Conservation (phyloP, 2,888 invertebrate genomes). For the Platycnemis pennipes region DNA sequence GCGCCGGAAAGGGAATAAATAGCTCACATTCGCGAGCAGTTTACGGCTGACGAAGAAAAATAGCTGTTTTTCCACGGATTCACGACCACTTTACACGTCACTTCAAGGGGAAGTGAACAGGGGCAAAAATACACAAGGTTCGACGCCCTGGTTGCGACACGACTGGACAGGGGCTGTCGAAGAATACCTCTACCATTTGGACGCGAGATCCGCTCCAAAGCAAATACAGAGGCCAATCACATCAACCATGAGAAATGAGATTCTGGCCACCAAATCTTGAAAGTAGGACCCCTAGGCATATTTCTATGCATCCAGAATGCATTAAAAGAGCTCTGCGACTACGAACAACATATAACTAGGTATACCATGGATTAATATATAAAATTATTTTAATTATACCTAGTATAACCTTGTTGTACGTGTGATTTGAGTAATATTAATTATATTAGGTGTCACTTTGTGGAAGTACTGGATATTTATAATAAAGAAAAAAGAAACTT, state of each 20-base stretch:
- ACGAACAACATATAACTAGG: too few species aligned
- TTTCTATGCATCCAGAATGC: background rate
- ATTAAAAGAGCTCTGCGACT: too few species aligned
- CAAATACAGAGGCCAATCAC: background rate
- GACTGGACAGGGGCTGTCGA: background rate
- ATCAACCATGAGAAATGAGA: background rate
- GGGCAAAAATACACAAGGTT: background rate
- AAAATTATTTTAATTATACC: too few species aligned
- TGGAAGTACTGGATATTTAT: too few species aligned
- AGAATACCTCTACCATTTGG: background rate
- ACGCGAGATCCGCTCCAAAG: background rate
- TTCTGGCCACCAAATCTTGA: background rate
- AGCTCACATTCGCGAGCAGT: background rate
- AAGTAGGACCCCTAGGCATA: background rate
- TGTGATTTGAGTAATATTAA: too few species aligned
- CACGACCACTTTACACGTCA: background rate
- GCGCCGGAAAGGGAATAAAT: too few species aligned
- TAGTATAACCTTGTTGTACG: too few species aligned
- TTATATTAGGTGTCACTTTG: too few species aligned
- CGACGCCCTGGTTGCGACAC: background rate
- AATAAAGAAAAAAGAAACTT: too few species aligned
- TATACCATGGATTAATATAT: too few species aligned
- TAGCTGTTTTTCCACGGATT: background rate
- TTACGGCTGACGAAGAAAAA: background rate
- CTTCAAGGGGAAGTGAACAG: background rate